Base-by-base conservation (phyloP, 2,113 vertebrate species). In the Erythrocercus mccallii region DNA sequence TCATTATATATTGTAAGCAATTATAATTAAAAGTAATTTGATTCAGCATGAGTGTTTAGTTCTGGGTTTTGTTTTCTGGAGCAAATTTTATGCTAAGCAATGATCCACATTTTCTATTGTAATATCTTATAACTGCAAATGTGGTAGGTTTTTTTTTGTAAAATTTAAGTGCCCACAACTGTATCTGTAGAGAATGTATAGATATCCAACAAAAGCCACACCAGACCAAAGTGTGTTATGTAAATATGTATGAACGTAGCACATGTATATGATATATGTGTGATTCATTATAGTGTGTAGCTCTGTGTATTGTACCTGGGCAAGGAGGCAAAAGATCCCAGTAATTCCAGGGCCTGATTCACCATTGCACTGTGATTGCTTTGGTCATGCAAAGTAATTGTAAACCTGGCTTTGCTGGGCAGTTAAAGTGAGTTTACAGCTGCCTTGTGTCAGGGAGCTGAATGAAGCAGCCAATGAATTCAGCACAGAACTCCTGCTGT, bases 391-490 rank as follows among this genome's bases (percentile, higher is more conserved):
- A 54, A 80, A 83, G 51, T 44, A 53, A 88, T 51, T 76, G 68
- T 50, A 90, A 94, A 86, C 47, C 44, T 48, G 61, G 53, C 45
- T 95, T 85, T 92, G 58, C 45, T 12, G 76, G 64, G 64, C 76
- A 81, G 40, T 86, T 95, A 74, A 81, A 91, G 24, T 24, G 68
- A 47, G 28, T 93, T 93, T 92, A 90, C 90, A 84, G 79, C 44
- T 92, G 90, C 40, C 76, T 53, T 71, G 51, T 71, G 71, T 71
- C 48, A 81, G 53, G 40, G 47, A 78, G 60, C 47, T 35, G 76
- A 84, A 65, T 3, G 11, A 73, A 88, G 54, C 66, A 70, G 87
- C 47, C 48, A 12, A 15, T 50, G 71, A 83, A 86, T 51, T 90
- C 31, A 64, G 76, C 64, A 23, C 37, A 68, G 64, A 40, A 14